Evolutionary conservation across 2,113 vertebrate species (phyloP), one percentile per base, ranked within the genome.

Genomic region (Alligator mississippiensis): DNA sequence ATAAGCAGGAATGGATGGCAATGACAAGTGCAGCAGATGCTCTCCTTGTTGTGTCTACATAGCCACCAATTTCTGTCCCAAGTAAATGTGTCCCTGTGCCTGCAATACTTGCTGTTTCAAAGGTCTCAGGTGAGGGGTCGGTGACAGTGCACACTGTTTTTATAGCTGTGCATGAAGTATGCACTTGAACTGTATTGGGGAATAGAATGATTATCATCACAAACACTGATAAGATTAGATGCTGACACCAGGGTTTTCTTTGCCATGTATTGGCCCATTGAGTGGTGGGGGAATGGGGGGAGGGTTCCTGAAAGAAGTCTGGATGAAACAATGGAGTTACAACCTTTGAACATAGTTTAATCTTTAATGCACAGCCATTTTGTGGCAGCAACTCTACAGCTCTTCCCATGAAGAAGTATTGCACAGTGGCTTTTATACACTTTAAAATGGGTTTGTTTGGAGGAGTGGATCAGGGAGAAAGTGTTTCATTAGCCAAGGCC

Each of bases 21-120:
- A 87, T 57, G 5, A 58, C 27, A 17, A 76, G 11, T 47, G 21
- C 82, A 59, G 60, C 68, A 18, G 30, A 16, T 16, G 5, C 72
- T 79, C 12, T 54, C 78, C 81, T 87, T 58, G 17, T 8, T 2
- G 86, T 54, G 54, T 77, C 91, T 79, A 72, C 66, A 28, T n/a
- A 88, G 25, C 38, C 27, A 30, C 0, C 0, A 57, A 87, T 77
- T 80, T 60, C 83, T 54, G 60, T 84, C 12, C 18, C 8, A 68
- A 25, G 17, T n/a, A 79, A 47, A 18, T 30, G 12, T 22, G 47
- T 74, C 30, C 38, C 61, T 82, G 27, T 24, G 92, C 78, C 91
- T 89, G 78, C 30, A 74, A 89, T 61, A 13, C 27, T 77, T 96
- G 78, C 78, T 90, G 91, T 66, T 93, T 88, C 93, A 90, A 92